Conservation (phyloP, 35 echinoderm and acorn worm species). For the Nesometra sesokonis region DNA sequence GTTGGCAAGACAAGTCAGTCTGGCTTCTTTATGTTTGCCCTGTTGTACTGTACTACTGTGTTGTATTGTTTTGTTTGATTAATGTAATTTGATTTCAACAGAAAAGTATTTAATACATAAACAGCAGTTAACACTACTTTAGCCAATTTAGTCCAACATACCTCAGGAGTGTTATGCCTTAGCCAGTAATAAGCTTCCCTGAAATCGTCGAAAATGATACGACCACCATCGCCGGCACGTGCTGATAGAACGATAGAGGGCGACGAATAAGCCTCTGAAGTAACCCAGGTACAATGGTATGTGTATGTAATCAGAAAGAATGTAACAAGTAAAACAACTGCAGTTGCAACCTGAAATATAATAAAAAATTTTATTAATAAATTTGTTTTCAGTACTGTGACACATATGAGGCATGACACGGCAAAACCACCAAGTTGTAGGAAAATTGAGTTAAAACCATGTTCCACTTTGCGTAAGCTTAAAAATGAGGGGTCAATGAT, state of each 20-base stretch:
- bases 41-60: too few relatives aligned
- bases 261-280: slow-evolving; percentile 82
- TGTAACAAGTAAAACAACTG: slow-evolving; percentile 57
- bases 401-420: too few relatives aligned
- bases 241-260: slow-evolving; percentile 88
- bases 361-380: background rate
- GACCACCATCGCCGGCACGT: slow-evolving; percentile 71
- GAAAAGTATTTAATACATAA: too few relatives aligned
- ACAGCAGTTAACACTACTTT: too few relatives aligned
- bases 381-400: background rate
- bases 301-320: slow-evolving; percentile 98
- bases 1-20: too few relatives aligned
- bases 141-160: background rate
- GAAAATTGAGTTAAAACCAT: too few relatives aligned
- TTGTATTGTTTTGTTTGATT: too few relatives aligned
- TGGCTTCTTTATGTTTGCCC: too few relatives aligned
- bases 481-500: too few relatives aligned
- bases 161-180: slow-evolving; percentile 90
- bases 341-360: slow-evolving; percentile 61
- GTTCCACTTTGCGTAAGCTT: too few relatives aligned
- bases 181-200: slow-evolving; percentile 99
- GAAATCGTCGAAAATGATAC: slow-evolving; percentile 99
- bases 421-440: too few relatives aligned
- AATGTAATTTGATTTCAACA: too few relatives aligned
- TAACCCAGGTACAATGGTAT: slow-evolving; percentile 98